Percentiles rank a stretch among this genome's conserved stretches.
Conservation (phyloP, 64 coral and sea anemone species). For the Actinia equina region DNA sequence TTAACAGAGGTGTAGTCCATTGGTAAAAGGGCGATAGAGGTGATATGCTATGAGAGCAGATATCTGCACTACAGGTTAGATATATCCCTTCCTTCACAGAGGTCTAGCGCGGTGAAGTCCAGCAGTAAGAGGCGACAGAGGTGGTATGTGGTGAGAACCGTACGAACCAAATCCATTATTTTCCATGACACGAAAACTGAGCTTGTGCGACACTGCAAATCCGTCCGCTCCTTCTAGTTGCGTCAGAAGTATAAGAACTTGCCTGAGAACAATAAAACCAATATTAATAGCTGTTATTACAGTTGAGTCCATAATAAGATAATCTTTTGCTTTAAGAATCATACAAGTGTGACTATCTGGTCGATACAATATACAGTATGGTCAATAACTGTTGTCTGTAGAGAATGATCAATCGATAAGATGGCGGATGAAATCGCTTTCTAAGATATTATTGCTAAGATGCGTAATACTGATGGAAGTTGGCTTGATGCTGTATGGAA, state of each 20-base stretch:
- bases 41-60: neutral
- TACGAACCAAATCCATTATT: slow-evolving; percentile 59
- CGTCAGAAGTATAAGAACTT: slow-evolving; percentile 83
- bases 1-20: slow-evolving; percentile 44
- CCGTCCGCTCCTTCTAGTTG: slow-evolving; percentile 94
- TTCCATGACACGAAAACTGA: slow-evolving; percentile 66
- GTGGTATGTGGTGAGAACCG: slow-evolving; percentile 75
- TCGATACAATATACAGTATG: too few species aligned
- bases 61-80: neutral
- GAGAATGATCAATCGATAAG: too few species aligned
- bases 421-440: too few species aligned
- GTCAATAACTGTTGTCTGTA: too few species aligned
- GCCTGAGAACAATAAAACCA: slow-evolving; percentile 36
- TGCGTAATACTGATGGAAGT: too few species aligned
- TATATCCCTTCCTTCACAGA: slow-evolving; percentile 26
- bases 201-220: slow-evolving; percentile 97
- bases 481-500: too few species aligned
- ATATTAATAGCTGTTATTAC: too few species aligned
- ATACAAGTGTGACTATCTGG: too few species aligned
- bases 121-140: slow-evolving; percentile 32
- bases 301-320: too few species aligned
- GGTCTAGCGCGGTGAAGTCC: slow-evolving; percentile 81
- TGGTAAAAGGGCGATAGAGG: neutral
- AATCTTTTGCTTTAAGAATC: too few species aligned
- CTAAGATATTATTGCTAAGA: too few species aligned